phyloP scores from a whole-genome alignment of 1,140 invertebrate genomes.

The Danaus plexippus region DNA sequence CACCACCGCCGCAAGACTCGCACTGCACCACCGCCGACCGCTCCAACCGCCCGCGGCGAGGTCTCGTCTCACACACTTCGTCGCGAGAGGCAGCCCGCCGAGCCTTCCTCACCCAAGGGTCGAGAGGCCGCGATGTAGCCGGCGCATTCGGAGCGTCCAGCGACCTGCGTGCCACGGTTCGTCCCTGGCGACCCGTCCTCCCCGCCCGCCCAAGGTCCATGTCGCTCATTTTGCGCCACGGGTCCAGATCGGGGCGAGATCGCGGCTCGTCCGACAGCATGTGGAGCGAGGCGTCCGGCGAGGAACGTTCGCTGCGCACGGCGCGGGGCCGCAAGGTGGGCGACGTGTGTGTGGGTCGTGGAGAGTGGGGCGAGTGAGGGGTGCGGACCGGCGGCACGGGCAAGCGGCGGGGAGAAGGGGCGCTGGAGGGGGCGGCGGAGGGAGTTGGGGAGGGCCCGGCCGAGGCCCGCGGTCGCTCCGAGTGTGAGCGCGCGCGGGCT shows the following conservation, averaged over 20 bases:
- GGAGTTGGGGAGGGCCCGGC: conserved; percentile 29
- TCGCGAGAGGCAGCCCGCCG: conserved; percentile 21
- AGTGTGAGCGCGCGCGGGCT: conserved; percentile 52
- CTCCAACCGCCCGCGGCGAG: conserved; percentile 37
- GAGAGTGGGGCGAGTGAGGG: conserved; percentile 10
- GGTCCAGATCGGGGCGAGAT: conserved; percentile 20
- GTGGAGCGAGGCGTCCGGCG: conserved; percentile 20
- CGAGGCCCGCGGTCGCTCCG: conserved; percentile 40
- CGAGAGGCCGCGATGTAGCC: conserved; percentile 12
- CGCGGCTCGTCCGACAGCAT: conserved; percentile 17
- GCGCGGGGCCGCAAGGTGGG: conserved; percentile 20
- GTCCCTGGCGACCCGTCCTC: conserved; percentile 14
- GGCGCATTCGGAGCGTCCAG: conserved; percentile 8
- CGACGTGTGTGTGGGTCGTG: conserved; percentile 2
- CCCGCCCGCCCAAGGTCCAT: conserved; percentile 23
- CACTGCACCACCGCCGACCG: conserved; percentile 37
- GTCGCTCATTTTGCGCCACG: conserved; percentile 42
- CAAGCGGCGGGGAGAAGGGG: conserved; percentile 32
- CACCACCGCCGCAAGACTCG: conserved; percentile 34
- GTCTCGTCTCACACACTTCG: conserved; percentile 14
- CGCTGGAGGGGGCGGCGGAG: conserved; percentile 20
- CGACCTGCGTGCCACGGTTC: conserved; percentile 11
- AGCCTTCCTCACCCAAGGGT: conserved; percentile 46
- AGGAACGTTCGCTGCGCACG: conserved; percentile 31
- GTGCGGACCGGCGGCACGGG: conserved; percentile 16